Evolutionary conservation across 2,113 vertebrate species (phyloP), one percentile per base, ranked within the genome.

Genomic region (Larimichthys crocea): DNA sequence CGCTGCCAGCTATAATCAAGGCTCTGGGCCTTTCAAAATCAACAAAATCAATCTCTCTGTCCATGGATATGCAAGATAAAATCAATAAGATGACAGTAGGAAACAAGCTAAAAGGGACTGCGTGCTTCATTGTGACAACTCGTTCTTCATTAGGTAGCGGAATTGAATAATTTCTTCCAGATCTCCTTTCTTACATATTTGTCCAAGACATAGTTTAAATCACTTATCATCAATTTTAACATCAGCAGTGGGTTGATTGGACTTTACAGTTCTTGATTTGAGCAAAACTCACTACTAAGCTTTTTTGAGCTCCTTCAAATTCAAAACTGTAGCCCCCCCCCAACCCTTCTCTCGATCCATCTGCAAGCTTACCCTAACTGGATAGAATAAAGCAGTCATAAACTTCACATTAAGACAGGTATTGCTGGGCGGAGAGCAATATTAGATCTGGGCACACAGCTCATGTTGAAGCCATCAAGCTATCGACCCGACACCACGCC

Each of bases 381-480:
- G 46, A 77, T 22, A 24, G 31, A 86, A 82, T 83, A 81, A 88
- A 86, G 61, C 26, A 66, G 63, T 82, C 74, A 69, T 82, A 88
- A 86, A 91, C 71, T 48, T 80, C 77, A 61, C 78, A 83, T 85
- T 76, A 63, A 84, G 81, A 56, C 68, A 83, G 60, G 75, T 79
- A 79, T 82, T 82, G 53, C 74, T 59, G 80, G 74, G 75, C 10
- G 19, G 61, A 55, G 35, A 76, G 65, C 65, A 40, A 53, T 48
- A 49, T 69, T n/a, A 29, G 63, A 31, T 73, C 10, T 6, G 74
- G 81, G 56, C 82, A 74, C 72, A 70, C 74, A 53, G n/a, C 82
- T 91, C 87, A 90, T 84, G 71, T 69, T 93, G 88, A 92, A 88
- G 84, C 89, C 88, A 90, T 90, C 83, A 85, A 85, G 74, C 76